Evolutionary conservation across 2,888 invertebrate species (phyloP).

Genomic region (Philereme vetulata): DNA sequence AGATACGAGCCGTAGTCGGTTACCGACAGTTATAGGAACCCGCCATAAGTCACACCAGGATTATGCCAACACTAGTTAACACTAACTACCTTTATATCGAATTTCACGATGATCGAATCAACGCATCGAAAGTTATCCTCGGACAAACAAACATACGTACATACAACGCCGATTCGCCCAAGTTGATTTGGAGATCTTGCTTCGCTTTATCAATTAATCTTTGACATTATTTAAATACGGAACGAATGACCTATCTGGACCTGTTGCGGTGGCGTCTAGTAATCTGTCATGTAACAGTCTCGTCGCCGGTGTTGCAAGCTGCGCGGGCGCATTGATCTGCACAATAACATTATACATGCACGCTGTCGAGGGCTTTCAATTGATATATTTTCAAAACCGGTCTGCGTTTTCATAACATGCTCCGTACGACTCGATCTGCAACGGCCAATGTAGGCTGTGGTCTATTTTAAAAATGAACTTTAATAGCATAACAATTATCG

Average conservation of each 20-base stretch:
- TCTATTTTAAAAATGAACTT: constrained; percentile 42
- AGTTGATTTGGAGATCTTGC: too few species aligned
- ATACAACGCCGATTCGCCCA: too few species aligned
- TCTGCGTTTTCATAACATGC: constrained; percentile 76
- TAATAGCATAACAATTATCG: constrained; percentile 3
- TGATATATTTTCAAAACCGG: constrained; percentile 81
- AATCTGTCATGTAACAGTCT: constrained; percentile 65
- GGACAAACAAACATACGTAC: too few species aligned
- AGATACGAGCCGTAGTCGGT: too few species aligned
- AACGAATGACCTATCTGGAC: constrained; percentile 50
- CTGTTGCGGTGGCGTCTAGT: constrained; percentile 50
- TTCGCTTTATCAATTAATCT: too few species aligned
- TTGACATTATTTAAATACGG: constrained; percentile 38
- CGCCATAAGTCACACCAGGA: too few species aligned
- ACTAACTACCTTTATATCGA: too few species aligned
- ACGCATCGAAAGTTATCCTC: too few species aligned
- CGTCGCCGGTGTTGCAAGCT: constrained; percentile 64
- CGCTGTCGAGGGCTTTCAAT: constrained; percentile 71
- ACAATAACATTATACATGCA: constrained; percentile 78
- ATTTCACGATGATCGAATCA: too few species aligned
- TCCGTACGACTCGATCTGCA: constrained; percentile 53
- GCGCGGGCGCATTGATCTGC: constrained; percentile 52
- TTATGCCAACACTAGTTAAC: too few species aligned
- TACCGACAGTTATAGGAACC: too few species aligned
- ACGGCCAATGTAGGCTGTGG: constrained; percentile 44